Percentiles rank a stretch among this genome's conserved stretches.
Conservation (phyloP, 2,888 invertebrate genomes). For the Limulus polyphemus region DNA sequence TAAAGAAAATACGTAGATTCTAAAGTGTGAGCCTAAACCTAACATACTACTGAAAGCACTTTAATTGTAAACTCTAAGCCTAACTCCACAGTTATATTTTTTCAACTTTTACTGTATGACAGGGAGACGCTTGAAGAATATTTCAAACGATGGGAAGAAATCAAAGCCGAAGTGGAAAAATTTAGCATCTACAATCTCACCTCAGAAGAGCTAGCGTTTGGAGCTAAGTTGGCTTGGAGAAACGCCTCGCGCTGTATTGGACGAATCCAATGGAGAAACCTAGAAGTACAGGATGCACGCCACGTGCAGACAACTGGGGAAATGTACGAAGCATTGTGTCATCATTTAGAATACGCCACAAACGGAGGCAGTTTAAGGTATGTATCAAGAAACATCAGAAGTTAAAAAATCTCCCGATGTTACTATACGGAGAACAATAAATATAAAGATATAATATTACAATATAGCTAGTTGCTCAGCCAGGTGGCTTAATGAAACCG, state of each 20-base stretch:
- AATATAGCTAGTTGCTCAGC: no score
- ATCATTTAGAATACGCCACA: conserved; percentile 91
- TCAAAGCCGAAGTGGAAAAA: conserved; percentile 59
- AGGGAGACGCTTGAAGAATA: no score
- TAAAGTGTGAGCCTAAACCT: no score
- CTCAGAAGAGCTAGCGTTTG: conserved; percentile 82
- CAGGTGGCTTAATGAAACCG: no score
- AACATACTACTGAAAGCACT: no score
- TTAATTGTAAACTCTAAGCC: no score
- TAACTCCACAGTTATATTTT: no score
- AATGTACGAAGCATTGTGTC: conserved; percentile 92
- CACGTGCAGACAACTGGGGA: conserved; percentile 87
- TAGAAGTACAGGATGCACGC: conserved; percentile 81
- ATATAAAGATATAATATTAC: no score
- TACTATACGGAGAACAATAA: no score
- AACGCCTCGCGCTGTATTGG: conserved; percentile 89
- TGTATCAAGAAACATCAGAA: background rate
- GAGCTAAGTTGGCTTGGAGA: conserved; percentile 87
- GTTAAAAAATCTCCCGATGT: no score
- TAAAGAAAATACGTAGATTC: no score
- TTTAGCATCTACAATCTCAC: conserved; percentile 79
- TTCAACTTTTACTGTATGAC: no score
- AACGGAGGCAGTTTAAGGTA: conserved; percentile 92
- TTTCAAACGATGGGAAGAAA: conserved; percentile 59
- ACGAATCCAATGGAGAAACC: conserved; percentile 89